Evolutionary conservation across 2,797 vertebrate genomes (phyloP).

Genomic region (Sebastes wilsoni): DNA sequence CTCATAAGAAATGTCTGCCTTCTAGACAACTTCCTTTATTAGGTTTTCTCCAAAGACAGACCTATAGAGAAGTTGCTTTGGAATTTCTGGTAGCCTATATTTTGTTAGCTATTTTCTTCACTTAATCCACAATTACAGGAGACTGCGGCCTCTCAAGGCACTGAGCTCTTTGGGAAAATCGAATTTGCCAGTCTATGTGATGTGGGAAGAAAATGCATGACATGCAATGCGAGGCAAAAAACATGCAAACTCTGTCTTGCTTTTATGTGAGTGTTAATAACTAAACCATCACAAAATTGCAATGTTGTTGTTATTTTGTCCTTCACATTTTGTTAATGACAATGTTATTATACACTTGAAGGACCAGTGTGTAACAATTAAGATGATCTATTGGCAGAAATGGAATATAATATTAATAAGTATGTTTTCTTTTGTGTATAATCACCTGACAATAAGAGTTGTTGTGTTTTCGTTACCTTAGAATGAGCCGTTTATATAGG

Average conservation of each 20-base stretch:
- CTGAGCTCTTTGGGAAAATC: background rate
- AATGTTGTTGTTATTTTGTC: background rate
- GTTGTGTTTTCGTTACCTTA: no score
- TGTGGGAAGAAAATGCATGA: background rate
- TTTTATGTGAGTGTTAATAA: background rate
- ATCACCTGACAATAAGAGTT: no score
- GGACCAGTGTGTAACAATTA: no score
- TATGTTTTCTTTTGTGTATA: no score
- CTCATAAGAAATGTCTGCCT: background rate
- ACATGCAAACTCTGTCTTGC: background rate
- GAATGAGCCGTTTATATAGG: no score
- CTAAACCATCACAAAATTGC: background rate
- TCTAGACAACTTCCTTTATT: constrained; percentile 1
- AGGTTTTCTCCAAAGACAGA: background rate
- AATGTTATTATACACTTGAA: background rate
- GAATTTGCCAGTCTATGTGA: background rate
- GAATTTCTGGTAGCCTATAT: background rate
- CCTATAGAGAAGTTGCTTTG: background rate
- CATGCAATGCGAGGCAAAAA: background rate
- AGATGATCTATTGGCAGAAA: no score
- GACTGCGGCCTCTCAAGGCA: background rate
- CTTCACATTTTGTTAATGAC: background rate
- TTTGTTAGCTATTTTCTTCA: background rate
- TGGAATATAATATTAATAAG: no score
- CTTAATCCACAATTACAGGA: background rate